Base-by-base conservation (phyloP, 1,140 invertebrate species). In the Dryas iulia region DNA sequence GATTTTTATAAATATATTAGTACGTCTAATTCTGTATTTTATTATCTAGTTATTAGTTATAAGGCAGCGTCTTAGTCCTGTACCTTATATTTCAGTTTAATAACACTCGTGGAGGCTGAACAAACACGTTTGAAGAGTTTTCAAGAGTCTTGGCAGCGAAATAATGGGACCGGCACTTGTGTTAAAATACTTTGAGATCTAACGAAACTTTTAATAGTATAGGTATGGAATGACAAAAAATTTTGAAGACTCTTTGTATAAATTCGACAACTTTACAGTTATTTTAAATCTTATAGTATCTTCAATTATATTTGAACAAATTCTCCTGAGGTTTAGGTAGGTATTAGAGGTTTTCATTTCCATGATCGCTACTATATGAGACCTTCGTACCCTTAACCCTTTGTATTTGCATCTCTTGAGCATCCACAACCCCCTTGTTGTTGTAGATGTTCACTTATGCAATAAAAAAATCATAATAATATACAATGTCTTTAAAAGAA, bases 1-100 rank as follows among this genome's bases (percentile, higher is more conserved):
- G 80, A 79, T 88, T 89, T 83, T 82, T 87, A 86, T 87, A 87
- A 89, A 88, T 86, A 82, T 78, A 76, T 77, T 80, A 88, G 79
- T 79, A 82, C 76, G 68, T 71, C 54, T 74, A 69, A 71, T 25
- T 39, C 28, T 68, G 52, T 78, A 69, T 86, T 85, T 86, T 74
- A 79, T 79, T 82, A 47, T 18, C 39, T 47, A 18, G 8, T 14
- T 10, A 18, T 21, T 14, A 39, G 35, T 39, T 39, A 18, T 6
- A n/a, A 39, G 1, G n/a, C 1, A 1, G 18, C 8, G 7, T 1
- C 39, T 47, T 39, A 12, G n/a, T 39, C 33, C 33, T 39, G 35
- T 6, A 21, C 25, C 28, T 52, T 52, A 47, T 61, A 26, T 35
- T 61, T 61, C 33, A 61, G 31, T 61, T 47, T 26, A 61, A 61